Evolutionary conservation across 2,113 vertebrate genomes (phyloP).

Genomic region (Phocoena phocoena): DNA sequence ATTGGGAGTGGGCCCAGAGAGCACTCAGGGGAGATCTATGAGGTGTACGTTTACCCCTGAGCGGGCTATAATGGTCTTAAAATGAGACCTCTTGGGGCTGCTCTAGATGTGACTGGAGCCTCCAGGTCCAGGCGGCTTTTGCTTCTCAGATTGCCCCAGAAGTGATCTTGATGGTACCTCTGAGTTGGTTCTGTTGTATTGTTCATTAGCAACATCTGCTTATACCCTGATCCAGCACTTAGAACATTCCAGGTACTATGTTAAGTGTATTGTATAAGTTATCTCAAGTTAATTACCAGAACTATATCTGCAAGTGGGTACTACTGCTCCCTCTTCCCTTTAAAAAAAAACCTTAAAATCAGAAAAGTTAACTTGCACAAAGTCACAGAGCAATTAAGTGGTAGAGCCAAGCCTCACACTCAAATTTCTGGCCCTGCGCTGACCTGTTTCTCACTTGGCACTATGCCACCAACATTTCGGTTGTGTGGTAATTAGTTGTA

Average conservation of each 20-base stretch:
- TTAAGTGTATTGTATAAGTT: neutral
- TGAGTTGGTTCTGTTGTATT: neutral
- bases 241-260: neutral
- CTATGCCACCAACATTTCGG: neutral
- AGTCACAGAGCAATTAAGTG: neutral
- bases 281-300: neutral
- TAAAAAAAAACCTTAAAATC: neutral
- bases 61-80: neutral
- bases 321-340: neutral
- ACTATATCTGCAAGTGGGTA: neutral
- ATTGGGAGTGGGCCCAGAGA: neutral
- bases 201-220: neutral
- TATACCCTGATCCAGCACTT: neutral
- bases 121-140: neutral
- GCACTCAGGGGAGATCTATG: neutral
- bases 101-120: neutral
- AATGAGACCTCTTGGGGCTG: neutral
- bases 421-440: neutral
- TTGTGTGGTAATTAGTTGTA: neutral
- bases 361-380: neutral
- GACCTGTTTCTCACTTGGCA: neutral
- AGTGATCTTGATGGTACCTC: neutral
- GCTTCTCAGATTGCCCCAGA: neutral
- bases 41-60: neutral
- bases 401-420: neutral